Evolutionary conservation across 1,140 invertebrate species (phyloP).

Genomic region (Nasonia longicornis): DNA sequence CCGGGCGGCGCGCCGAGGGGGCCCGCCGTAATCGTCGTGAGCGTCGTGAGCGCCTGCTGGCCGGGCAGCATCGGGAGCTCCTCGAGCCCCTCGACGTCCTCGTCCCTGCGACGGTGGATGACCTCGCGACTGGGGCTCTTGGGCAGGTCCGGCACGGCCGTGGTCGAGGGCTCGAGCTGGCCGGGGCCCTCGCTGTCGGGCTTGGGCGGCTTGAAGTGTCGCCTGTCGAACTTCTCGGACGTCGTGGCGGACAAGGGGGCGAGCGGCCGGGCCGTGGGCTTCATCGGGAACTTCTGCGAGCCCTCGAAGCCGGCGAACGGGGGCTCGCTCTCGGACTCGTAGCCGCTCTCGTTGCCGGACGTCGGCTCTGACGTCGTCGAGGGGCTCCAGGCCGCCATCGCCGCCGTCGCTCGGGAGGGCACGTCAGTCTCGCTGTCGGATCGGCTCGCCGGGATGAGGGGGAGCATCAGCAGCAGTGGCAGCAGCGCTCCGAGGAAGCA

Average conservation of each 20-base stretch:
- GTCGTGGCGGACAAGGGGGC: slow-evolving; percentile 48
- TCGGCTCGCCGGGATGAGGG: not conserved
- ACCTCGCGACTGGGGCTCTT: slow-evolving; percentile 56
- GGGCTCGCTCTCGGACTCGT: slow-evolving; percentile 45
- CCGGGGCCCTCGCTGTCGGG: slow-evolving; percentile 16
- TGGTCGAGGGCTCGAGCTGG: slow-evolving; percentile 14
- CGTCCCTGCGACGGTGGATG: slow-evolving; percentile 44
- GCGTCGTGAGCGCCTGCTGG: not conserved
- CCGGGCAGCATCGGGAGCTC: not conserved
- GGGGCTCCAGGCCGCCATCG: not conserved
- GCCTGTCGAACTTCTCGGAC: slow-evolving; percentile 61
- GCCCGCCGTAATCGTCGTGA: not conserved
- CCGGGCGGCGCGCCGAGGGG: too few species aligned
- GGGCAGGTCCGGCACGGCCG: slow-evolving; percentile 51
- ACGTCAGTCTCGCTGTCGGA: not conserved
- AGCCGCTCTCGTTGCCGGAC: not conserved
- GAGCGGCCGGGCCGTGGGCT: slow-evolving; percentile 57
- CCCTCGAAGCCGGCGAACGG: slow-evolving; percentile 59
- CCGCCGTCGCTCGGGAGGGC: not conserved
- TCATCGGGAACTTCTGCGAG: slow-evolving; percentile 60
- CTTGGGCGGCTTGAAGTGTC: slow-evolving; percentile 60
- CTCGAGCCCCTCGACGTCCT: not conserved
- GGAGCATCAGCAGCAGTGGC: not conserved
- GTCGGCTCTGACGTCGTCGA: not conserved
- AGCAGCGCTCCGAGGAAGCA: not conserved